A percentile compares a stretch with the other conserved stretches of the same genome.
phyloP scores from a whole-genome alignment of 2,113 vertebrate genomes.

The Phaethornis superciliosus region DNA sequence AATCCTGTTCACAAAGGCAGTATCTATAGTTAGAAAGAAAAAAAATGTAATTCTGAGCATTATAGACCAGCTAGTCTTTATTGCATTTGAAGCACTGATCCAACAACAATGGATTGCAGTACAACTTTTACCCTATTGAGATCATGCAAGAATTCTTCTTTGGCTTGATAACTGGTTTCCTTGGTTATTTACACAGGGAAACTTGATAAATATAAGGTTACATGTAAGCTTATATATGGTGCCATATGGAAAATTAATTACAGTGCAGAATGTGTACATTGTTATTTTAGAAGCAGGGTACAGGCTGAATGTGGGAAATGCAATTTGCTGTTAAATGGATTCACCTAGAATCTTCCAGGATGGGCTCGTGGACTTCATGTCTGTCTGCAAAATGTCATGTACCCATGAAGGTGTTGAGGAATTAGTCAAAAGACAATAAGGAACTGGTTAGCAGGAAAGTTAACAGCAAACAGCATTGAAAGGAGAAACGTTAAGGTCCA shows the following conservation, averaged over 20 bases:
- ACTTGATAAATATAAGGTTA: background rate
- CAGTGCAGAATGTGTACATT: background rate
- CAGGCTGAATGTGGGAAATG: constrained; percentile 12
- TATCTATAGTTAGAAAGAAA: background rate
- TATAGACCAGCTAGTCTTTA: background rate
- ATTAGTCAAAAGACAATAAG: constrained; percentile 57
- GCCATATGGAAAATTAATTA: constrained; percentile 31
- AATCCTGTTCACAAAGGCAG: background rate
- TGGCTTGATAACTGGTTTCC: background rate
- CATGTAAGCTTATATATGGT: background rate
- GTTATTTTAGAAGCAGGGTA: constrained; percentile 42
- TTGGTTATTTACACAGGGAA: background rate
- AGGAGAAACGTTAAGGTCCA: constrained; percentile 39
- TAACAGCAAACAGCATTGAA: constrained; percentile 47
- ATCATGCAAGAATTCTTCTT: constrained; percentile 19
- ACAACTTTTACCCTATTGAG: background rate
- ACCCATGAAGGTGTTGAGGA: constrained; percentile 59
- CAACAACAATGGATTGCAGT: background rate
- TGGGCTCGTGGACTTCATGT: background rate
- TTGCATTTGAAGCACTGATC: background rate
- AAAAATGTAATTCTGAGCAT: background rate
- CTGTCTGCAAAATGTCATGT: constrained; percentile 64
- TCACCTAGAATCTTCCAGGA: background rate
- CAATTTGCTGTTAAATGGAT: background rate
- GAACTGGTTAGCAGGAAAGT: constrained; percentile 48